Evolutionary conservation across 2,797 vertebrate genomes (phyloP), one percentile per base, ranked within the genome.

Genomic region (Alosa sapidissima): DNA sequence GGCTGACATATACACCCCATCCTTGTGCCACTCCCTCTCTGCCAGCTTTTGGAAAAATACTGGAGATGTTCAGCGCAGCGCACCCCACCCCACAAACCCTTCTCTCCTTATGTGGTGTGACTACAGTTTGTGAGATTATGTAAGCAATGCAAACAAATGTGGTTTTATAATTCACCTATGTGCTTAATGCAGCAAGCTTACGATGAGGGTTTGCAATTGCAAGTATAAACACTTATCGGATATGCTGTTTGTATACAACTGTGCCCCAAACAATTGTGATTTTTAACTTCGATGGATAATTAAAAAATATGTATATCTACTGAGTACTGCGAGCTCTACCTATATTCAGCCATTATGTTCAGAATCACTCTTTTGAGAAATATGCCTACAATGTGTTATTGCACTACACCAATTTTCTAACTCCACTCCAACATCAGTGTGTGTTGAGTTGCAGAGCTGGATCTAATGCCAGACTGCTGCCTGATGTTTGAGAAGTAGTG

Each of bases 1-100:
- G 90, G 92, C 91, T 92, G 91, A 93, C 92, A 90, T 91, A 92
- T 83, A 91, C 88, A 89, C 86, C 87, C 84, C 47, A 36, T 85
- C 88, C 19, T 14, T 21, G 41, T 21, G 45, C 72, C 75, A 45
- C 54, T 75, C 28, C 52, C 84, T 41, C 72, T 85, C 48, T 36
- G 84, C 54, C 65, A 78, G 72, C 14, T 1, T 60, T 49, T 48
- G 36, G 52, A 78, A 83, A 83, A 86, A 82, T 86, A 86, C 81
- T 86, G 72, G 72, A 47, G 41, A 78, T 86, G 47, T 84, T 86
- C 81, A 82, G 51, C 36, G 60, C 83, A 49, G 28, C 28, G 28
- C 28, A 55, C 81, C 62, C 82, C n/a, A 14, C 52, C 24, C 16
- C 16, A 21, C 11, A 28, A 13, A 24, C 41, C 41, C 41, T 47